These are phyloP conservation scores for Pantherophis vulpinus DNA, from an alignment of 2,797 vertebrate genomes.

Conservation along the genomic window DNA sequence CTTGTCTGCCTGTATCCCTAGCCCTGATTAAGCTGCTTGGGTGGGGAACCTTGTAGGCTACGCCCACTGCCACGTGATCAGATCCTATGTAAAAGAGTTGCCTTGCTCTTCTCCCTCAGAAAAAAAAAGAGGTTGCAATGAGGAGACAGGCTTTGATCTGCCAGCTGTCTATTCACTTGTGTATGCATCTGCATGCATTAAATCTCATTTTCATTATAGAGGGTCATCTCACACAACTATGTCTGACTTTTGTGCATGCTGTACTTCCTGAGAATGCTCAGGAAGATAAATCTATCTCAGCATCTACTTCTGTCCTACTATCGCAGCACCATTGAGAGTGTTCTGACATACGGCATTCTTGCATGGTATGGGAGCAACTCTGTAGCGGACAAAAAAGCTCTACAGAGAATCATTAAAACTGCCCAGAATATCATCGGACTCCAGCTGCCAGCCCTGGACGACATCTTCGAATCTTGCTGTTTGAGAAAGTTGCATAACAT, in stretches of 20 bases:
- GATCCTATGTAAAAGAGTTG: not conserved
- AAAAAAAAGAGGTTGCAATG: not conserved
- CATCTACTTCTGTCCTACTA: no score
- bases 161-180: not conserved
- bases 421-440: no score
- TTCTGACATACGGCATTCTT: no score
- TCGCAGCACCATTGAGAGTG: no score
- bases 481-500: no score
- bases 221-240: not conserved
- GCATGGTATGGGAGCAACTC: no score
- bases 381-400: no score
- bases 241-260: not conserved
- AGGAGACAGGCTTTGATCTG: not conserved
- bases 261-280: no score
- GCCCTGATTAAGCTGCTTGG: not conserved
- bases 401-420: no score
- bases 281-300: no score
- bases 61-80: not conserved
- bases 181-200: not conserved
- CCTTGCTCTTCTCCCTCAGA: not conserved
- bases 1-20: not conserved
- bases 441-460: no score
- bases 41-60: not conserved
- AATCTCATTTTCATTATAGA: not conserved
- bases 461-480: no score